Evolutionary conservation across 2,797 vertebrate species (phyloP).

Genomic region (Ctenosaura bakeri): DNA sequence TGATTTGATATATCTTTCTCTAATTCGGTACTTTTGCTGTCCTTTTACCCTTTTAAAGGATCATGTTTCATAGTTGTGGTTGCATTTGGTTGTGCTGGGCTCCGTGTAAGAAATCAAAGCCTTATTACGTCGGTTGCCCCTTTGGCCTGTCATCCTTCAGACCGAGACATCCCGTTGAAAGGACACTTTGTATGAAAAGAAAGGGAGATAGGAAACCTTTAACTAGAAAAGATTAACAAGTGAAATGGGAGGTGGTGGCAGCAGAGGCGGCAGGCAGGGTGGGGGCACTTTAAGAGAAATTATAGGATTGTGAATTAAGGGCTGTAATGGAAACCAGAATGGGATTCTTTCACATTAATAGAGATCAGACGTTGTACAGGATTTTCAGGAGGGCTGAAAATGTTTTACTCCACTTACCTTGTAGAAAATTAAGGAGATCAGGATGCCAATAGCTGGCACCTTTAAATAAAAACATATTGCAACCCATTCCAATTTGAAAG

Average conservation of each 20-base stretch:
- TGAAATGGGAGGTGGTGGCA: neutral
- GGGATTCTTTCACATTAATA: constrained; percentile 15
- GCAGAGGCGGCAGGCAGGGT: neutral
- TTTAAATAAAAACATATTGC: too few species aligned
- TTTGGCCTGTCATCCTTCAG: constrained; percentile 23
- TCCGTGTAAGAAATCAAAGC: constrained; percentile 64
- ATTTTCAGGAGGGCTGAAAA: neutral
- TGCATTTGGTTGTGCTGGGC: neutral
- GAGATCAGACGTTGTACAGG: constrained; percentile 14
- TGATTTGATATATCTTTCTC: neutral
- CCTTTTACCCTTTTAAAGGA: constrained; percentile 34
- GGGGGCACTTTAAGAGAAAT: constrained; percentile 37
- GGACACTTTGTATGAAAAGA: constrained; percentile 8
- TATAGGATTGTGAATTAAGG: constrained; percentile 33
- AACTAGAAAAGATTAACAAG: constrained; percentile 43
- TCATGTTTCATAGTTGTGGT: constrained; percentile 37
- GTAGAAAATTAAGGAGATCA: accelerated
- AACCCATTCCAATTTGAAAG: neutral
- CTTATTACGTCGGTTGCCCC: neutral
- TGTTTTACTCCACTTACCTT: neutral
- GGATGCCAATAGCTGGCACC: neutral
- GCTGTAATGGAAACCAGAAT: constrained; percentile 14
- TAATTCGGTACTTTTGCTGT: neutral
- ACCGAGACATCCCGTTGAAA: constrained; percentile 47
- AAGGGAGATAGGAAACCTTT: constrained; percentile 47